Evolutionary conservation across 2,888 invertebrate species (phyloP), one percentile per base, ranked within the genome.

Genomic region (Drosophila tripunctata): DNA sequence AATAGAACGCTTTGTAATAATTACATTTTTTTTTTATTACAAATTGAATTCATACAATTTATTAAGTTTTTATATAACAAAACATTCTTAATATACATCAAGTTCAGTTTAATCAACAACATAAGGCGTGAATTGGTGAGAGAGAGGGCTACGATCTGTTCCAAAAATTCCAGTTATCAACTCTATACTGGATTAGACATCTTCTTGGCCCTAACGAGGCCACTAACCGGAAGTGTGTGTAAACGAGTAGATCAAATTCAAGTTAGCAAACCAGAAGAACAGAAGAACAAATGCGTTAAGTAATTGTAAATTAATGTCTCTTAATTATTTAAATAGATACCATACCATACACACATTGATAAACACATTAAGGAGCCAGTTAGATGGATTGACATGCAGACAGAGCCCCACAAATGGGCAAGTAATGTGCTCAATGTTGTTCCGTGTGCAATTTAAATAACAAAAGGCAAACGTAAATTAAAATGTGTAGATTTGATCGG

Each of bases 361-460:
- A 60, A n/a, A 52, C 36, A 44, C 30, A 45, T 41, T 12, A 22
- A 27, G 24, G 35, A 12, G 14, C 4, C 0, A 12, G 33, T 35
- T 36, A 40, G 35, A 12, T 4, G 17, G 14, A 19, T 38, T 47
- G 30, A 52, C 47, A 65, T 54, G 44, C 38, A 54, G 43, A 52
- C 52, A 62, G 44, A 56, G 44, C 33, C 44, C 44, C 35, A 36
- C n/a, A 58, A 56, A 58, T 41, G 33, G 52, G 58, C 52, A 48
- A 36, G 61, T 67, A 67, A 44, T 75, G 60, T 58, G 75, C 75
- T 63, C 52, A 78, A 67, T 57, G 61, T 57, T 57, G 76, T 82
- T 82, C 86, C 82, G 82, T 52, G 52, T 82, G 80, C 88, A 82
- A 86, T 82, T 82, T 87, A 71, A 82, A 82, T 82, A 82, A 85